Evolutionary conservation across 2,888 invertebrate genomes (phyloP).

Genomic region (Cryptophagus acutangulus): DNA sequence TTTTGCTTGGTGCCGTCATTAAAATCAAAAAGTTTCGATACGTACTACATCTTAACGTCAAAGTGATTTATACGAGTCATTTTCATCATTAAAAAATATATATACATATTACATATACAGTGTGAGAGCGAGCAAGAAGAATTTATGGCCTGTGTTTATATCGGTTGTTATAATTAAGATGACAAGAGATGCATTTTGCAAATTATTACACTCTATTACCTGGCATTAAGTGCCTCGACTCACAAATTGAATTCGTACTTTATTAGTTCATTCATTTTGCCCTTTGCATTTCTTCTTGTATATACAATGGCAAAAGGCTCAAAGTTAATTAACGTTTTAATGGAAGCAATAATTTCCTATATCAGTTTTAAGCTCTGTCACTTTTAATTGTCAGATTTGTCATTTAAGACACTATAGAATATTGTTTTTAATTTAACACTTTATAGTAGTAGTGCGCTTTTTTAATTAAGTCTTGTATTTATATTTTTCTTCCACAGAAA

Average conservation of each 20-base stretch:
- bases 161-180: slow-evolving; percentile 27
- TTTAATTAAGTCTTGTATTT: too few relatives aligned
- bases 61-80: too few relatives aligned
- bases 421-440: too few relatives aligned
- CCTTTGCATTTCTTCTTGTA: slow-evolving; percentile 14
- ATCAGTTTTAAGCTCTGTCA: slow-evolving; percentile 7
- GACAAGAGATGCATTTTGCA: slow-evolving; percentile 26
- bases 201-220: slow-evolving; percentile 26
- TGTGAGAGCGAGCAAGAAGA: too few relatives aligned
- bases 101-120: too few relatives aligned
- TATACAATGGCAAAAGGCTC: slow-evolving; percentile 13
- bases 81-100: too few relatives aligned
- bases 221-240: slow-evolving; percentile 21
- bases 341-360: slow-evolving; percentile 17
- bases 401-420: slow-evolving; percentile 7
- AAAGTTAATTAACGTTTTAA: slow-evolving; percentile 19
- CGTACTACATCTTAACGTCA: too few relatives aligned
- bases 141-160: slow-evolving; percentile 27
- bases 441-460: too few relatives aligned
- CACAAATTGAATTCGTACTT: slow-evolving; percentile 28
- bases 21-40: too few relatives aligned
- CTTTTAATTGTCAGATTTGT: slow-evolving; percentile 7
- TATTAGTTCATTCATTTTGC: slow-evolving; percentile 18
- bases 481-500: too few relatives aligned
- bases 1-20: too few relatives aligned